These are phyloP conservation scores for Ophthalmolycus amberensis DNA, from an alignment of 2,113 vertebrate species.

Conservation along the genomic window DNA sequence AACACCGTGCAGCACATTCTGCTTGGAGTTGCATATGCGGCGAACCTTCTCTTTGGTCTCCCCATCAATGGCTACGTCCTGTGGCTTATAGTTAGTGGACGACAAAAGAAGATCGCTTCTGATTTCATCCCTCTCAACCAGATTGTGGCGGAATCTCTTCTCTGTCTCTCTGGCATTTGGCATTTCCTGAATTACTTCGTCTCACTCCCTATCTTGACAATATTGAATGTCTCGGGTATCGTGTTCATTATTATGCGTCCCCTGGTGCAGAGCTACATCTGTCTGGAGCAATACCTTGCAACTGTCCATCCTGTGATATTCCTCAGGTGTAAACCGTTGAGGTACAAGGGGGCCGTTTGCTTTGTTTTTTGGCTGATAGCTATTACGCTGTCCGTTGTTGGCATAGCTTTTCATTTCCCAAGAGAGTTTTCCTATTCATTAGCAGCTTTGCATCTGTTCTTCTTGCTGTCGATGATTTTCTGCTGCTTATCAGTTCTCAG, in stretches of 20 bases:
- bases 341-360: background rate
- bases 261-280: conserved; percentile 12
- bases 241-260: background rate
- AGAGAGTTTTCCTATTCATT: too few relatives aligned
- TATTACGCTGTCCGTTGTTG: fast-evolving
- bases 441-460: background rate
- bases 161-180: too few relatives aligned
- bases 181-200: too few relatives aligned
- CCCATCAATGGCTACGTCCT: background rate
- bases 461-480: conserved; percentile 8
- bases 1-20: background rate
- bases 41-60: background rate
- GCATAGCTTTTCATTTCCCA: fast-evolving
- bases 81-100: background rate
- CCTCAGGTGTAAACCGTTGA: conserved; percentile 19
- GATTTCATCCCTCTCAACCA: conserved; percentile 6
- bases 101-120: background rate
- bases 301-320: conserved; percentile 24
- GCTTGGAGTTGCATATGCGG: background rate
- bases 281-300: conserved; percentile 35
- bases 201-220: background rate
- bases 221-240: fast-evolving
- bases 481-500: conserved; percentile 20
- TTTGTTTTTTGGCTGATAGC: conserved; percentile 7
- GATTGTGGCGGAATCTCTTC: background rate